Percentiles rank a stretch among this genome's conserved stretches.
Evolutionary conservation across 2,113 vertebrate genomes (phyloP).

Genomic region (Hirundichthys speculiger): DNA sequence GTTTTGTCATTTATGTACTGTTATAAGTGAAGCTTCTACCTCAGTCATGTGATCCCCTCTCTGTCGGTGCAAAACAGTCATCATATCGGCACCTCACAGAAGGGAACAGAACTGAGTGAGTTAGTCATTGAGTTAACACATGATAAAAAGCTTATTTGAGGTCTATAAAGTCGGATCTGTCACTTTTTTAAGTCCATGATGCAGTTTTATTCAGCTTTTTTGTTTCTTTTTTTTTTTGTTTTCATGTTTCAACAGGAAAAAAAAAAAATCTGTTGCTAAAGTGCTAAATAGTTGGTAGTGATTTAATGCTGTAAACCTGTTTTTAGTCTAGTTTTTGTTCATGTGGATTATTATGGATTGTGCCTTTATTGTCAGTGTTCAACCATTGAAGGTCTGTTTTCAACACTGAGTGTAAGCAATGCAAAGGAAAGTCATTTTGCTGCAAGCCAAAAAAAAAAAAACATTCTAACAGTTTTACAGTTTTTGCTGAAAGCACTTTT

Average conservation of each 20-base stretch:
- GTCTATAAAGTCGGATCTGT: not conserved
- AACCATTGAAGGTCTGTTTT: not conserved
- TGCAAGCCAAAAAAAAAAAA: conserved; percentile 28
- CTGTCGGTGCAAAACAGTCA: conserved; percentile 1
- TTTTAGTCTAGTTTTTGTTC: not conserved
- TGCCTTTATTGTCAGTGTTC: conserved; percentile 32
- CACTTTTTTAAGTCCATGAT: not conserved
- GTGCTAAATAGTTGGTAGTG: not conserved
- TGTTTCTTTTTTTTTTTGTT: too few relatives aligned
- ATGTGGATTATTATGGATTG: not conserved
- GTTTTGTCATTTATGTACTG: not conserved
- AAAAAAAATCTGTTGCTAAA: not conserved
- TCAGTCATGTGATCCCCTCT: conserved; percentile 22
- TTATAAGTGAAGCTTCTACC: conserved; percentile 55
- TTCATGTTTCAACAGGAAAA: too few relatives aligned
- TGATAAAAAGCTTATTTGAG: too few relatives aligned
- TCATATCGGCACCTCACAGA: conserved; percentile 26
- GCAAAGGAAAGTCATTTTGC: not conserved
- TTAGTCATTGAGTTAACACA: too few relatives aligned
- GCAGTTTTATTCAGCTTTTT: not conserved
- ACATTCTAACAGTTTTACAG: not conserved
- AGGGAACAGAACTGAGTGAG: too few relatives aligned
- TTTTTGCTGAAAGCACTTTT: conserved; percentile 7
- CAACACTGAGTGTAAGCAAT: not conserved
- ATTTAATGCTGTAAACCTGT: not conserved